A percentile compares a stretch with the other conserved stretches of the same genome.
Conservation (phyloP, 2,888 invertebrate genomes). For the Hesperia comma region DNA sequence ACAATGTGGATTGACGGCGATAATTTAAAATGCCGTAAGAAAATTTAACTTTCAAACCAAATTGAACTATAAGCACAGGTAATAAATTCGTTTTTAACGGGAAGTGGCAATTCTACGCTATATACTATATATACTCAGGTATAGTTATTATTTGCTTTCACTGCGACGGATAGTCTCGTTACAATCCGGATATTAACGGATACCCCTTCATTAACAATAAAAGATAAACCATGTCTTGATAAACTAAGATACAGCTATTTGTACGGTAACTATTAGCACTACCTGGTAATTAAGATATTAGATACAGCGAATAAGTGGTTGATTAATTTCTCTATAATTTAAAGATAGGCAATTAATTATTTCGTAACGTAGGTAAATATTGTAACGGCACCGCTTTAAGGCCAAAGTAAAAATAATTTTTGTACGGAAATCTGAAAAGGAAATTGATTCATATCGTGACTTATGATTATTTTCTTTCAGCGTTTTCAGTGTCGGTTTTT, state of each 20-base stretch:
- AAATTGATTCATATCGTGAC: neutral
- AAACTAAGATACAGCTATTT: conserved; percentile 17
- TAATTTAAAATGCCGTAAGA: no score
- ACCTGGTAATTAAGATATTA: conserved; percentile 15
- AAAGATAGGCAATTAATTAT: conserved; percentile 2
- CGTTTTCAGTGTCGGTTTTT: no score
- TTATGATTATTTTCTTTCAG: neutral
- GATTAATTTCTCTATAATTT: conserved; percentile 14
- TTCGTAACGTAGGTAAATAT: neutral
- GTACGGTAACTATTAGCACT: conserved; percentile 9
- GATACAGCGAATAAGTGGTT: neutral
- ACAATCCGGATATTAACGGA: conserved; percentile 23
- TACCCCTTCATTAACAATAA: conserved; percentile 27
- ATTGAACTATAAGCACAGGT: no score
- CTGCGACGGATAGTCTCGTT: conserved; percentile 15
- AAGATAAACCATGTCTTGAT: conserved; percentile 14
- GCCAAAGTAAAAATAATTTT: neutral
- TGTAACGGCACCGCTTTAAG: neutral
- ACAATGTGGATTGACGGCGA: no score
- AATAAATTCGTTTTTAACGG: no score
- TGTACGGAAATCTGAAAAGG: neutral
- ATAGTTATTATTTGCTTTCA: conserved; percentile 25
- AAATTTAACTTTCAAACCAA: no score
- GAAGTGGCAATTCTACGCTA: no score
- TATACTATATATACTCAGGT: no score